phyloP scores from a whole-genome alignment of 2,797 vertebrate genomes.

The Halcyon badia region DNA sequence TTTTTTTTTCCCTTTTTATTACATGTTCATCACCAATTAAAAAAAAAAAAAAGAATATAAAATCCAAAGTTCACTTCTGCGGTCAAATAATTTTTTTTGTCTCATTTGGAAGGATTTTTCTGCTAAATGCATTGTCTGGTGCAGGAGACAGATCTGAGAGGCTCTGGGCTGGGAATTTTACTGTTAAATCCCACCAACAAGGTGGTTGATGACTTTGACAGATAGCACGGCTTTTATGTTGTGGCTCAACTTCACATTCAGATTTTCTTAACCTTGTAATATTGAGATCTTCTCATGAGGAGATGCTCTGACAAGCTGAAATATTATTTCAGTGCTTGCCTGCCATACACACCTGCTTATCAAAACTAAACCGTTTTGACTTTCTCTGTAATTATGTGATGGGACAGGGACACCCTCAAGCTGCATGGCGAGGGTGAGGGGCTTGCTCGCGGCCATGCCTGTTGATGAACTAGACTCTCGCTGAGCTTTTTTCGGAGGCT shows the following conservation, averaged over 20 bases:
- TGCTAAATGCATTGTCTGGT: slow-evolving; percentile 34
- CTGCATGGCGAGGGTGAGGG: accelerated
- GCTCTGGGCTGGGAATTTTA: slow-evolving; percentile 26
- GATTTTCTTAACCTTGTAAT: slow-evolving; percentile 45
- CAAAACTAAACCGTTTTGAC: background rate
- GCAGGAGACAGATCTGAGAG: slow-evolving; percentile 23
- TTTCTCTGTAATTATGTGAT: background rate
- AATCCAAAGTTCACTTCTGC: slow-evolving; percentile 29
- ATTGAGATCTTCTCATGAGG: background rate
- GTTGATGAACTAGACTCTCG: background rate
- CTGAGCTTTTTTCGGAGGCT: background rate
- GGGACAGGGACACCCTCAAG: background rate
- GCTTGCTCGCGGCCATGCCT: background rate
- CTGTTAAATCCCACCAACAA: slow-evolving; percentile 33
- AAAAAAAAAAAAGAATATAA: background rate
- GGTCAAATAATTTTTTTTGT: slow-evolving; percentile 23
- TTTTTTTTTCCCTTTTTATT: background rate
- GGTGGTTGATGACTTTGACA: slow-evolving; percentile 70
- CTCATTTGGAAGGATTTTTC: slow-evolving; percentile 1
- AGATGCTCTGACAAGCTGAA: slow-evolving; percentile 42
- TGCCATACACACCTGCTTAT: background rate
- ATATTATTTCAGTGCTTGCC: background rate
- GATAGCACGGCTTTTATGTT: slow-evolving; percentile 56
- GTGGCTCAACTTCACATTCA: slow-evolving; percentile 19
- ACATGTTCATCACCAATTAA: background rate